Evolutionary conservation across 2,888 invertebrate species (phyloP), one percentile per base, ranked within the genome.

Genomic region (Lochmaea crataegi): DNA sequence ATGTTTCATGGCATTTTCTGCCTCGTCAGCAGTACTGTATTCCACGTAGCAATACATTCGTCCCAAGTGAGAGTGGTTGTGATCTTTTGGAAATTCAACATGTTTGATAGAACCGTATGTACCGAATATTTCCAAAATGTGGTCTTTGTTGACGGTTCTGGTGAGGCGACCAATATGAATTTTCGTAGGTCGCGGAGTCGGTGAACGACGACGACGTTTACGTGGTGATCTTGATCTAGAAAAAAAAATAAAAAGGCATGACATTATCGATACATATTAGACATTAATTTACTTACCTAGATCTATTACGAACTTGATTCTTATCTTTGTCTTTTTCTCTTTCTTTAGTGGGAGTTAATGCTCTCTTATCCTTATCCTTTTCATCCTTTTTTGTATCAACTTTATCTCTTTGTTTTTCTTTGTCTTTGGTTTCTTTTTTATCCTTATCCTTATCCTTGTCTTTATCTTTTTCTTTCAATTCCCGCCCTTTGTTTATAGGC

Each of bases 1-100:
- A 84, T 98, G 97, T 87, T 98, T 98, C 93, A 99, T 96, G 0
- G 99, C 99, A 86, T 97, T 97, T 85, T 98, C 98, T 22, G 99
- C 98, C 86, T 98, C 98, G 80, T 98, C 98, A 0, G 97, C 90
- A 69, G 93, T 96, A 78, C 92, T 93, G 87, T 94, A 99, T 84
- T 99, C 99, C 2, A 99, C 95, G 86, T 98, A 99, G 12, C 97
- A 97, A 87, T 95, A 96, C 1, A 98, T 97, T 41, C 96, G 91
- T n/a, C 96, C 95, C 80, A 96, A 91, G 83, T 94, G 94, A 0
- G 94, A 92, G 86, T 99, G 98, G 70, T 93, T 89, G 77, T 97
- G 92, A 83, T 99, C 98, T 76, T 91, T 90, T 0, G 96, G 96
- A 84, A 97, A 94, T 83, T 99, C 98, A 0, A 98, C 93, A 82